These are phyloP conservation scores for Epinephelus fuscoguttatus DNA, from an alignment of 2,113 vertebrate genomes.

Conservation along the genomic window DNA sequence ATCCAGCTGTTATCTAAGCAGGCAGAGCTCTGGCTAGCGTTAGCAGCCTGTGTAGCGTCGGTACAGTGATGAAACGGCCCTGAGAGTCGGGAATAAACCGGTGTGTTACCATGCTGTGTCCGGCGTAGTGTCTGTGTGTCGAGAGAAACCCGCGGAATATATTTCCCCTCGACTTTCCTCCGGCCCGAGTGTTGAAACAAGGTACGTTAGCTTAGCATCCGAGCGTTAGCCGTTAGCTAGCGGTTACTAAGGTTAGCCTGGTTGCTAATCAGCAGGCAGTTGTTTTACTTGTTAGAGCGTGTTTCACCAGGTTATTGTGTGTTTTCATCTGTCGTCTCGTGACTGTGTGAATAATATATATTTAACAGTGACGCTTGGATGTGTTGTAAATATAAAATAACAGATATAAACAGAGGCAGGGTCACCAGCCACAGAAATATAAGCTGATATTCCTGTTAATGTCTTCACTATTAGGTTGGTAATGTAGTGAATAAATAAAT, in stretches of 20 bases:
- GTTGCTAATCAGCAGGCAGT: background rate
- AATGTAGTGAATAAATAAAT: too few species aligned
- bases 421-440: background rate
- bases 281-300: background rate
- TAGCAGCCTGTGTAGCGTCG: slow-evolving; percentile 1
- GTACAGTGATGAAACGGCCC: slow-evolving; percentile 57
- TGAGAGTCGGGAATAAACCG: slow-evolving; percentile 25
- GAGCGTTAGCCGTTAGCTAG: too few species aligned
- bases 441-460: background rate
- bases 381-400: background rate
- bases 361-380: too few species aligned
- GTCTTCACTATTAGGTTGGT: too few species aligned
- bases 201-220: slow-evolving; percentile 72
- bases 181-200: slow-evolving; percentile 73
- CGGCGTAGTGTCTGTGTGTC: slow-evolving; percentile 59
- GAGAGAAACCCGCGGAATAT: slow-evolving; percentile 35
- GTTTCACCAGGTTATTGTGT: too few species aligned
- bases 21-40: slow-evolving; percentile 12
- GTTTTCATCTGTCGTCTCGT: background rate
- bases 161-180: slow-evolving; percentile 71
- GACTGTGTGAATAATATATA: background rate
- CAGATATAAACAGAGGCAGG: background rate
- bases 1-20: slow-evolving; percentile 58
- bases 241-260: slow-evolving; percentile 12
- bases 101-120: slow-evolving; percentile 65